Evolutionary conservation across 2,113 vertebrate genomes (phyloP), one percentile per base, ranked within the genome.

Genomic region (Bos indicus): DNA sequence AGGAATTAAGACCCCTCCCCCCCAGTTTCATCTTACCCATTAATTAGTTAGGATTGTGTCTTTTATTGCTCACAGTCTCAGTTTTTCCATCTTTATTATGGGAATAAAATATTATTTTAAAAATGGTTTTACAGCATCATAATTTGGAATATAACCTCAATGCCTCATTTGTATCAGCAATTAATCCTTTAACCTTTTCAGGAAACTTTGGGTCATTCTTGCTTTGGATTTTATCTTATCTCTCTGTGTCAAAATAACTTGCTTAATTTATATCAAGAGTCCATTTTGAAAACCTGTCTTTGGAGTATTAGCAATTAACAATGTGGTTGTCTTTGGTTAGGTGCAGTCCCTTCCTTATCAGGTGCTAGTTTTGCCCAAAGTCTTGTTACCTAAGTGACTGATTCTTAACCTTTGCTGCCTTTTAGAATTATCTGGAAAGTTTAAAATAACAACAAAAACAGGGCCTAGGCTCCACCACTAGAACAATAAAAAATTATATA

Each of bases 221-320:
- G 33, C 43, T 92, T 94, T 94, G 57, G 7, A 60, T 97, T 94
- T 95, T 82, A 54, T 59, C 40, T 87, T 96, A 6, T 89, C n/a
- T 90, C 36, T 92, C 11, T 21, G 43, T 64, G 7, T 87, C 80
- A 93, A 83, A 82, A 84, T 84, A 80, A 54, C 28, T 86, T 60
- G 7, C 30, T 95, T 48, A 77, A 16, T 95, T 95, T 93, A 52
- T 40, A 82, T 77, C 19, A 93, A 51, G 19, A 90, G 40, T 84
- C n/a, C 59, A 16, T 92, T 95, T 84, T 92, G 36, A 88, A 92
- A 60, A 57, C 7, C 23, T 85, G 10, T 59, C 89, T 91, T 94
- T 74, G 17, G 16, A 88, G 13, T 95, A 48, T 95, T 92, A 95
- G 40, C 48, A 95, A 86, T 90, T 86, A 86, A 48, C 71, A 48